phyloP scores from a whole-genome alignment of 2,888 invertebrate genomes.

The Orthosia gracilis region DNA sequence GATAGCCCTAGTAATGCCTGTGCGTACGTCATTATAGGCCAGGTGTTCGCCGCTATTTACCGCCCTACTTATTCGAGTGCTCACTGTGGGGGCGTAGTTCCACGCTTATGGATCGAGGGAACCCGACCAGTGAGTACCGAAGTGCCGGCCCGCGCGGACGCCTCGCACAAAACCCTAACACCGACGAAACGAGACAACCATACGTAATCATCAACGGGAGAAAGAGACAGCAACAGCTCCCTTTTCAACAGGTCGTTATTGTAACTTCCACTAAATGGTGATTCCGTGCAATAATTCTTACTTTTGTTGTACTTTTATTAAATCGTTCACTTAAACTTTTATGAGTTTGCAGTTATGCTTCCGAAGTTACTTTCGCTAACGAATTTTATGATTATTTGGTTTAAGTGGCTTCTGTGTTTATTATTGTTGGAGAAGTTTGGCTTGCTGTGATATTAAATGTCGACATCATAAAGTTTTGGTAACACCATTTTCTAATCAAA shows the following conservation, averaged over 20 bases:
- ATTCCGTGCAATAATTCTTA: conserved; percentile 86
- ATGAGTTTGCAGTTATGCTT: conserved; percentile 73
- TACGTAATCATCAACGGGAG: conserved; percentile 74
- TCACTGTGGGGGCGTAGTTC: conserved; percentile 79
- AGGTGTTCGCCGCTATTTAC: conserved; percentile 88
- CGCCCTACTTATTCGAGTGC: conserved; percentile 85
- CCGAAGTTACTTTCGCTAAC: conserved; percentile 65
- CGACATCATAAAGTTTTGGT: conserved; percentile 37
- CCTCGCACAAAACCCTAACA: conserved; percentile 72
- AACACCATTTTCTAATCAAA: not conserved
- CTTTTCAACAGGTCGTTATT: conserved; percentile 90
- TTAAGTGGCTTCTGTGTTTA: conserved; percentile 59
- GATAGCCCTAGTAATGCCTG: conserved; percentile 71
- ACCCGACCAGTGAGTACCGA: conserved; percentile 83
- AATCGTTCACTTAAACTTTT: conserved; percentile 79
- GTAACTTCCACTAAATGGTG: conserved; percentile 88
- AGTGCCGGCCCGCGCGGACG: conserved; percentile 87
- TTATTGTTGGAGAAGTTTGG: conserved; percentile 54
- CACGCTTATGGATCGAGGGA: conserved; percentile 87
- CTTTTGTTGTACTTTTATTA: conserved; percentile 80
- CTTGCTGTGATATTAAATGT: conserved; percentile 47
- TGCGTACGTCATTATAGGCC: conserved; percentile 79
- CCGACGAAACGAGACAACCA: conserved; percentile 79
- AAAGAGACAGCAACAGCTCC: conserved; percentile 81
- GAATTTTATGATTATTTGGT: conserved; percentile 66